Base-by-base conservation (phyloP, 1,140 invertebrate genomes). In the Caenorhabditis latens region DNA sequence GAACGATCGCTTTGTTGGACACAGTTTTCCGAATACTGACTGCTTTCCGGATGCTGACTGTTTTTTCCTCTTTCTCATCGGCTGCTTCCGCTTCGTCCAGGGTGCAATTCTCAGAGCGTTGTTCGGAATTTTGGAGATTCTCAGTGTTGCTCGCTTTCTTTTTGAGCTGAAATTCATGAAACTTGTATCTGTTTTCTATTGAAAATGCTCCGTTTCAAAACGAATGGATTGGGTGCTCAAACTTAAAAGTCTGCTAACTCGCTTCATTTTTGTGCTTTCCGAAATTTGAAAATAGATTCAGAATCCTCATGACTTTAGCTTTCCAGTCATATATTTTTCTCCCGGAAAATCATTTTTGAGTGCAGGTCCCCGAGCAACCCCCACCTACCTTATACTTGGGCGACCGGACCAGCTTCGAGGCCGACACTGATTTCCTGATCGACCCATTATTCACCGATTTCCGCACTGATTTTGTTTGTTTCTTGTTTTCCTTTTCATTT, bases 401-500 rank as follows among this genome's bases (percentile, higher is more conserved):
- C 9, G 61, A 63, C 24, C 24, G 24, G 11, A 24, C 61, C 9
- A 11, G 24, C 32, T 63, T 63, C n/a, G 57, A n/a, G n/a, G 13
- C 50, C 50, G 50, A 53, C 50, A 58, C 19, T 9, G 16, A 5
- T 58, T 19, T 19, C n/a, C 16, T 58, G 5, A 58, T 4, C 19
- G 61, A 63, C 14, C 61, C 61, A 40, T 63, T 19, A 4, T 63
- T 24, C 19, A n/a, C 19, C 8, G n/a, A 11, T 53, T 53, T 53
- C 16, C n/a, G 14, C 61, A 63, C 24, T 32, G 61, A 24, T 63
- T 63, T 63, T 32, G 11, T 11, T 16, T 63, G 61, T 24, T 63
- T 63, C 14, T 63, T 63, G 61, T 63, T 63, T 21, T 63, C 61
- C 61, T 63, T 63, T 32, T 63, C 32, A 63, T 63, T 63, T 14